Percentiles rank a stretch among this genome's conserved stretches.
Evolutionary conservation across 2,888 invertebrate species (phyloP).

Genomic region (Tenthredo mesomela): DNA sequence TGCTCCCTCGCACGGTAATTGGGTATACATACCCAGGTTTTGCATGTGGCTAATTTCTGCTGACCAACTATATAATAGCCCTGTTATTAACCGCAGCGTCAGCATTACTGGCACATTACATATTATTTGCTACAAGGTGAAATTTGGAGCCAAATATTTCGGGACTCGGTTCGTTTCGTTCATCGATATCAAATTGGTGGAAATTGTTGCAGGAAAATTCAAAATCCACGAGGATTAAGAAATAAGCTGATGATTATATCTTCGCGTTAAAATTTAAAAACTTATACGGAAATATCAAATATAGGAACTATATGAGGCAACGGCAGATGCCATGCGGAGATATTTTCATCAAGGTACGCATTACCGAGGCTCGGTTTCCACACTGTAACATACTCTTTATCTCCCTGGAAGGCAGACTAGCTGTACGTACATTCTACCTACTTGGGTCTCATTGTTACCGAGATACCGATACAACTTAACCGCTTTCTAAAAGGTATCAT

Average conservation of each 20-base stretch:
- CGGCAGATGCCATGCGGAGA: slow-evolving; percentile 26
- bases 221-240: no score
- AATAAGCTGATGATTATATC: no score
- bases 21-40: not conserved
- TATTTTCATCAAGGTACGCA: slow-evolving; percentile 27
- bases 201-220: no score
- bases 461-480: slow-evolving; percentile 34
- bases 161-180: not conserved
- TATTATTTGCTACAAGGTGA: no score
- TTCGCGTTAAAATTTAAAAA: not conserved
- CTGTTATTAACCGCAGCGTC: not conserved
- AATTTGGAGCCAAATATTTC: not conserved
- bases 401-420: no score
- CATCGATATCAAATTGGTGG: no score
- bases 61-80: slow-evolving; percentile 5
- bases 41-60: not conserved
- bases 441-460: slow-evolving; percentile 29
- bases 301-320: no score
- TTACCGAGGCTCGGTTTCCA: not conserved
- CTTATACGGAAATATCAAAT: not conserved
- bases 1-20: not conserved
- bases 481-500: slow-evolving; percentile 51
- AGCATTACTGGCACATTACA: slow-evolving; percentile 5
- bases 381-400: not conserved
- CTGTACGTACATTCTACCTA: not conserved